Conservation (phyloP, 2,888 invertebrate genomes). For the Argyra leucocephala region DNA sequence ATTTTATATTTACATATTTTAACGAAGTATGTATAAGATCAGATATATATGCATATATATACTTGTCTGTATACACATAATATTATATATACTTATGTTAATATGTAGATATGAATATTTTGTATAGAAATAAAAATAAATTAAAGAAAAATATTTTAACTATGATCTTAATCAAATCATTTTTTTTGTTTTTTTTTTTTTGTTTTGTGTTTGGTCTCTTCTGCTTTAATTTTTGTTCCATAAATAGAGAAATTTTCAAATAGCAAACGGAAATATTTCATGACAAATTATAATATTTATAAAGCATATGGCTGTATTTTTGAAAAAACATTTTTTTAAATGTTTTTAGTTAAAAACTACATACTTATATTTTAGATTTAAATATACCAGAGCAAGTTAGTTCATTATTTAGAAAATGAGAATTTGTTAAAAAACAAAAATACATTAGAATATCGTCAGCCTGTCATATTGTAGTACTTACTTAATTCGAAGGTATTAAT, state of each 20-base stretch:
- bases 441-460: too few species aligned
- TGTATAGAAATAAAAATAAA: not conserved
- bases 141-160: not conserved
- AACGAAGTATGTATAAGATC: not conserved
- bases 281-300: constrained; percentile 1
- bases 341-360: not conserved
- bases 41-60: not conserved
- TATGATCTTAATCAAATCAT: not conserved
- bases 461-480: too few species aligned
- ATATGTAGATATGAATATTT: not conserved
- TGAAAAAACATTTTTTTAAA: not conserved
- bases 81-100: not conserved
- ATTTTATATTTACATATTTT: too few species aligned
- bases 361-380: too few species aligned
- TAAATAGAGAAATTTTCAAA: constrained; percentile 3
- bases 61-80: not conserved
- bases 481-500: too few species aligned
- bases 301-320: not conserved
- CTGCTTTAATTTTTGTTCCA: not conserved
- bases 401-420: too few species aligned
- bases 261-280: constrained; percentile 3
- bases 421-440: too few species aligned
- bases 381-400: too few species aligned
- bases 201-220: not conserved
- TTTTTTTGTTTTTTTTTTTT: not conserved